Conservation (phyloP, 2,797 vertebrate species). For the Gymnocypris eckloni region DNA sequence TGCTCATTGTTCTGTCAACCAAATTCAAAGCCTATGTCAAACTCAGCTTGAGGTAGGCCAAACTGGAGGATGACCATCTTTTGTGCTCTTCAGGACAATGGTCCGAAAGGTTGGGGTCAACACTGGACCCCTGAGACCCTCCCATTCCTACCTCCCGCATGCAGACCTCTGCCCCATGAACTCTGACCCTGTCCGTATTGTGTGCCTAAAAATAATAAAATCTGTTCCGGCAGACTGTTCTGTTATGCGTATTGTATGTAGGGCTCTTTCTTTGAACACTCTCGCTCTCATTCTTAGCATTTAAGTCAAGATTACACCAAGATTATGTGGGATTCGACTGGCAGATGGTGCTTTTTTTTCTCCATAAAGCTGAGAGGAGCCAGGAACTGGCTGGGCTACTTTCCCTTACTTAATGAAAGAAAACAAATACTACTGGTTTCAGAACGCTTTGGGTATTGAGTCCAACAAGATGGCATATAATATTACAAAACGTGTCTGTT, state of each 20-base stretch:
- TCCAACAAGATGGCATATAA: conserved; percentile 65
- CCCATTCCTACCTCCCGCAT: conserved; percentile 59
- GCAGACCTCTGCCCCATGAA: conserved; percentile 74
- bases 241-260: conserved; percentile 48
- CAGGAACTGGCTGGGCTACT: conserved; percentile 61
- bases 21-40: conserved; percentile 67
- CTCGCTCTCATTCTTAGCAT: conserved; percentile 55
- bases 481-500: conserved; percentile 38
- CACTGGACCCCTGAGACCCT: conserved; percentile 63
- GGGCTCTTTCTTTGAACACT: conserved; percentile 47
- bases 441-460: conserved; percentile 67
- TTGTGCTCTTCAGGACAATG: conserved; percentile 76
- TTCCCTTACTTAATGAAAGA: conserved; percentile 74
- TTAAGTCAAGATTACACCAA: conserved; percentile 72
- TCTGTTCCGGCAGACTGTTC: conserved; percentile 68
- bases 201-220: conserved; percentile 79
- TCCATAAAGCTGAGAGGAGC: conserved; percentile 51
- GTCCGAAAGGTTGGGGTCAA: conserved; percentile 73
- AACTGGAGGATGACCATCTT: conserved; percentile 71
- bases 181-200: conserved; percentile 78
- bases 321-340: conserved; percentile 72
- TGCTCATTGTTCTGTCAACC: conserved; percentile 59
- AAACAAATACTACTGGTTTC: conserved; percentile 67
- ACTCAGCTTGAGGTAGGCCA: conserved; percentile 64
- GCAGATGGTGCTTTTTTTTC: conserved; percentile 74